Conservation (phyloP, 2,113 vertebrate genomes). For the Otus sunia region DNA sequence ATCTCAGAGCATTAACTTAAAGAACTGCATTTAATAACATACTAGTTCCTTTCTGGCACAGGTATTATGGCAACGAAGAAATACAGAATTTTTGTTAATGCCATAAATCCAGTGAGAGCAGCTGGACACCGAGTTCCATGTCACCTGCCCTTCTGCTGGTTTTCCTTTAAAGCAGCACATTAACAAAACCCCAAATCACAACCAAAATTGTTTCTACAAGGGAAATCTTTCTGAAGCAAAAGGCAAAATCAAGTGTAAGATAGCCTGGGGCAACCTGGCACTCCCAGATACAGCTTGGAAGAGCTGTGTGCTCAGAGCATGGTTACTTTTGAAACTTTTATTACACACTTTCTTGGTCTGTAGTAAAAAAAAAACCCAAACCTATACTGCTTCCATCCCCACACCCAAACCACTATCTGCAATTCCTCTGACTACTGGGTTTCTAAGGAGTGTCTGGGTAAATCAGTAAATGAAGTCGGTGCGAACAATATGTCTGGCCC, state of each 20-base stretch:
- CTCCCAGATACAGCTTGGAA: slow-evolving; percentile 34
- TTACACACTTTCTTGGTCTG: not conserved
- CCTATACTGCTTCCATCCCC: slow-evolving; percentile 31
- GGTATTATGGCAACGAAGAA: not conserved
- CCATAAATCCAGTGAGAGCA: not conserved
- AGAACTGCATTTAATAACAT: not conserved
- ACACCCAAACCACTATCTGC: slow-evolving; percentile 67
- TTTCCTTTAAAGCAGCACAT: not conserved
- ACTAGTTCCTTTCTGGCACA: not conserved
- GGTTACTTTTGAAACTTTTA: slow-evolving; percentile 35
- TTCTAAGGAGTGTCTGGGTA: slow-evolving; percentile 71
- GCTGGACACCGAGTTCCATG: fast-evolving
- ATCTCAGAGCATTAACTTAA: not conserved
- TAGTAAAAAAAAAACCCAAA: not conserved
- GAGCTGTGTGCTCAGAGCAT: not conserved
- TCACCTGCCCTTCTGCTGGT: not conserved
- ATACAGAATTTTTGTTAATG: not conserved
- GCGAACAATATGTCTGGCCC: slow-evolving; percentile 49
- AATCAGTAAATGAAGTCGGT: slow-evolving; percentile 59
- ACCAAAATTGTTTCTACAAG: slow-evolving; percentile 21
- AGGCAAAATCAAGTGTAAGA: slow-evolving; percentile 46
- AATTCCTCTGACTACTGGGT: slow-evolving; percentile 48
- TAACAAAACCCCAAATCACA: not conserved
- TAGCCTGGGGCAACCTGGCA: slow-evolving; percentile 1
- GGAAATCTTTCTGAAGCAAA: not conserved